Base-by-base conservation (phyloP, 2,888 invertebrate species). In the Drosophila rellima region DNA sequence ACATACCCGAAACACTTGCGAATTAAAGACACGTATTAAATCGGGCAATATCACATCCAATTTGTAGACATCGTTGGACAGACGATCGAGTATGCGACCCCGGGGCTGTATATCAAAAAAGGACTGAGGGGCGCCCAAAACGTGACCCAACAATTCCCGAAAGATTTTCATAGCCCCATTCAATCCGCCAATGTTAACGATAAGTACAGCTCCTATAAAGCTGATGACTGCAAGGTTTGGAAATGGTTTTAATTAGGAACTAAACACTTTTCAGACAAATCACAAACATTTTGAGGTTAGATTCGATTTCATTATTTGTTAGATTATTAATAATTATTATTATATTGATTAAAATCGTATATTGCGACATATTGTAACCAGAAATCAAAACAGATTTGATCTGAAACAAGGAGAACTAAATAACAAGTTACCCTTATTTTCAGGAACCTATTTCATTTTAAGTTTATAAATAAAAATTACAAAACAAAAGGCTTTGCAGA, bases 51-150 rank as follows among this genome's bases (percentile, higher is more conserved):
- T 89, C 78, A 92, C 90, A 91, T 95, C 94, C 92, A 94, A 87
- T 73, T 93, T 91, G 90, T 94, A 93, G 70, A 94, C 91, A 91
- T 95, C 95, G 75, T 92, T 93, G 71, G 94, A 93, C 90, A 95
- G 94, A 74, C 95, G 93, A 91, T 94, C 94, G 56, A 95, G 91
- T 74, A 95, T 93, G 57, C 95, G 93, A 68, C 95, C 95, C 73
- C 93, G 88, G 10, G 95, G 95, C 70, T 94, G 94, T 37, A 93
- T 94, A 90, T 95, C 95, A 91, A 95, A 95, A 92, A 95, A 94
- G 57, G 90, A 89, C 92, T 94, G 93, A 15, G 95, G 95, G 67
- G 93, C 93, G 70, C 93, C 92, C 71, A 95, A 84, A 75, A 94
- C 90, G 80, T 91, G 91, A 45, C 82, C 61, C 67, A 95, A 92